Percentiles rank a stretch among this genome's conserved stretches.
Conservation (phyloP, 2,888 invertebrate species). For the Brassicogethes aeneus region DNA sequence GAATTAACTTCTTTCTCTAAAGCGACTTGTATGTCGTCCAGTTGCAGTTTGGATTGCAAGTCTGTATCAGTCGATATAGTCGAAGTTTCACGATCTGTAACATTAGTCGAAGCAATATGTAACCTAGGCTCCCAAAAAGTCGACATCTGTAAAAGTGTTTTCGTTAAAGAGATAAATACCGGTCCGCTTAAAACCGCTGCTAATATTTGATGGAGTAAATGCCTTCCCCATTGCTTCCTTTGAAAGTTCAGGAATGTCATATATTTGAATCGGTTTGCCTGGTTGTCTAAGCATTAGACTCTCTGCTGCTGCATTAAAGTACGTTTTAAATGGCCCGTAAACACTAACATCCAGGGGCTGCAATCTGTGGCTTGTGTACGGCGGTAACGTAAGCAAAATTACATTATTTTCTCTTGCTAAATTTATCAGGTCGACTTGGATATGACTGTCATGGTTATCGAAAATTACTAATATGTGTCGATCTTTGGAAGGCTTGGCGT, state of each 20-base stretch:
- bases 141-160: neutral
- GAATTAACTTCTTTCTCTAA: too few relatives aligned
- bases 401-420: neutral
- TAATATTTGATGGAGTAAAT: conserved; percentile 6
- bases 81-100: too few relatives aligned
- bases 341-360: conserved; percentile 7
- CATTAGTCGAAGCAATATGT: too few relatives aligned
- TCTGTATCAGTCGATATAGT: too few relatives aligned
- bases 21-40: too few relatives aligned
- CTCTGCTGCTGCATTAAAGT: conserved; percentile 2
- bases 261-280: conserved; percentile 9
- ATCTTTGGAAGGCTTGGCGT: neutral
- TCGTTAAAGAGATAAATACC: conserved; percentile 1
- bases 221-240: conserved; percentile 6
- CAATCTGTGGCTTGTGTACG: neutral
- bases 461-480: conserved; percentile 2
- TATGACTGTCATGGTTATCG: conserved; percentile 11
- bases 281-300: conserved; percentile 6
- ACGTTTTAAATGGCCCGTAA: conserved; percentile 3
- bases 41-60: too few relatives aligned
- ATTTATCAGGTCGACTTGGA: conserved; percentile 7
- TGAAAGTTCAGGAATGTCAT: conserved; percentile 7
- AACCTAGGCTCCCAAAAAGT: conserved; percentile 4
- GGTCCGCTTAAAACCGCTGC: conserved; percentile 1
- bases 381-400: neutral